phyloP scores from a whole-genome alignment of 2,888 invertebrate species.

The Lordiphosa andalusiaca region DNA sequence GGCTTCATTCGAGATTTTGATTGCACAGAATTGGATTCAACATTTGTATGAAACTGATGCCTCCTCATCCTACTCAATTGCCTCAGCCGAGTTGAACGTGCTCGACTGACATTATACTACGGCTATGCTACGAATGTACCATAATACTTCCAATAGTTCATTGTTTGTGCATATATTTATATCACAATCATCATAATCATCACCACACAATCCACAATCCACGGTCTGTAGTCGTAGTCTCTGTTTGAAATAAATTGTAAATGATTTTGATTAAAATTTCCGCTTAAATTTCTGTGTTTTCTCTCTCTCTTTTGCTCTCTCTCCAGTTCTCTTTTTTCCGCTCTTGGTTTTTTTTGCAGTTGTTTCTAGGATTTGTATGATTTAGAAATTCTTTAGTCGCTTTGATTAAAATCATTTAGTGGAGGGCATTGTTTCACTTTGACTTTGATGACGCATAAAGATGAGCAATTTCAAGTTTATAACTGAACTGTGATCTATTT shows the following conservation, averaged over 20 bases:
- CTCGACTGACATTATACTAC: conserved; percentile 57
- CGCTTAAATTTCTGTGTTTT: conserved; percentile 54
- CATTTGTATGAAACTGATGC: conserved; percentile 22
- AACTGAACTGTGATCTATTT: too few relatives aligned
- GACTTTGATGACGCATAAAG: conserved; percentile 17
- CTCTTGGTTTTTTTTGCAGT: conserved; percentile 3
- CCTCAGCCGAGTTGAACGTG: conserved; percentile 69
- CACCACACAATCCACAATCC: conserved; percentile 1
- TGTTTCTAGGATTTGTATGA: conserved; percentile 14
- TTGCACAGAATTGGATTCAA: conserved; percentile 68
- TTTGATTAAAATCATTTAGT: conserved; percentile 23
- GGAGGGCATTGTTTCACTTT: conserved; percentile 25
- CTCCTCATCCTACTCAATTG: conserved; percentile 51
- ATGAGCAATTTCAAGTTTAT: background rate
- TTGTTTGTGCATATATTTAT: conserved; percentile 37
- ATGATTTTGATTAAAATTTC: conserved; percentile 73
- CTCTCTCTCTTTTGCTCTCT: conserved; percentile 9
- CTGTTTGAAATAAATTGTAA: conserved; percentile 71
- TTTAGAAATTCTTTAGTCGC: conserved; percentile 37
- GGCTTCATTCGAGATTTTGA: conserved; percentile 38
- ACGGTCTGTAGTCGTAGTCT: conserved; percentile 17
- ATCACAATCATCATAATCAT: conserved; percentile 9
- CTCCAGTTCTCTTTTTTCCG: conserved; percentile 8
- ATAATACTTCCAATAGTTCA: conserved; percentile 43
- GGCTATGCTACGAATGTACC: too few relatives aligned